phyloP scores from a whole-genome alignment of 1,140 invertebrate genomes.

The Drosophila orena region DNA sequence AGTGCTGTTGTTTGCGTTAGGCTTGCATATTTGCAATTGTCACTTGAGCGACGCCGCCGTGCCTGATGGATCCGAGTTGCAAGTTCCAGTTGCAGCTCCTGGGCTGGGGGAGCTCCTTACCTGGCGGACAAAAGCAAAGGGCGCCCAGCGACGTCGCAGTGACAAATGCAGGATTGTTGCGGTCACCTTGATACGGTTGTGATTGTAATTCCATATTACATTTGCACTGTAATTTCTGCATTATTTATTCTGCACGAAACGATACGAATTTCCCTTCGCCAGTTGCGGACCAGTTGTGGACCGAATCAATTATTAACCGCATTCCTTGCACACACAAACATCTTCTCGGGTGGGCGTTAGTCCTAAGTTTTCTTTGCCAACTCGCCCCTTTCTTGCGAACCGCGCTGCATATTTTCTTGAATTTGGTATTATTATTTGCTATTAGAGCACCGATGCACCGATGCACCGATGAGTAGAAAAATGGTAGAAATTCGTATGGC shows the following conservation, averaged over 20 bases:
- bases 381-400: slow-evolving; percentile 20
- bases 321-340: slow-evolving; percentile 61
- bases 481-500: slow-evolving; percentile 58
- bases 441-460: slow-evolving; percentile 9
- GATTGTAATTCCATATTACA: slow-evolving; percentile 59
- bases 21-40: slow-evolving; percentile 64
- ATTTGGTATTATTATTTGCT: slow-evolving; percentile 20
- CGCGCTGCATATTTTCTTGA: slow-evolving; percentile 23
- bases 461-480: slow-evolving; percentile 56
- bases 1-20: slow-evolving; percentile 41
- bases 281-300: slow-evolving; percentile 50
- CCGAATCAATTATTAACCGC: slow-evolving; percentile 65
- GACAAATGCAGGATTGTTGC: slow-evolving; percentile 36
- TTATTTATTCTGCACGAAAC: slow-evolving; percentile 60
- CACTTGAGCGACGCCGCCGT: slow-evolving; percentile 47
- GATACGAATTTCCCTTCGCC: slow-evolving; percentile 32
- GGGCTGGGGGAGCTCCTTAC: slow-evolving; percentile 9
- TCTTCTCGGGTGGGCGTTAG: slow-evolving; percentile 58
- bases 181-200: slow-evolving; percentile 56
- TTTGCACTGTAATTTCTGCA: slow-evolving; percentile 69
- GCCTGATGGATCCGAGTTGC: slow-evolving; percentile 6
- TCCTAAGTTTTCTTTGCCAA: slow-evolving; percentile 35
- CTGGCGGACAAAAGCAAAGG: background rate
- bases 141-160: slow-evolving; percentile 26
- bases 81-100: slow-evolving; percentile 6